Percentiles rank a stretch among this genome's conserved stretches.
These are phyloP conservation scores for Hirtodrosophila cameraria DNA, from an alignment of 2,888 invertebrate genomes.

Conservation along the genomic window DNA sequence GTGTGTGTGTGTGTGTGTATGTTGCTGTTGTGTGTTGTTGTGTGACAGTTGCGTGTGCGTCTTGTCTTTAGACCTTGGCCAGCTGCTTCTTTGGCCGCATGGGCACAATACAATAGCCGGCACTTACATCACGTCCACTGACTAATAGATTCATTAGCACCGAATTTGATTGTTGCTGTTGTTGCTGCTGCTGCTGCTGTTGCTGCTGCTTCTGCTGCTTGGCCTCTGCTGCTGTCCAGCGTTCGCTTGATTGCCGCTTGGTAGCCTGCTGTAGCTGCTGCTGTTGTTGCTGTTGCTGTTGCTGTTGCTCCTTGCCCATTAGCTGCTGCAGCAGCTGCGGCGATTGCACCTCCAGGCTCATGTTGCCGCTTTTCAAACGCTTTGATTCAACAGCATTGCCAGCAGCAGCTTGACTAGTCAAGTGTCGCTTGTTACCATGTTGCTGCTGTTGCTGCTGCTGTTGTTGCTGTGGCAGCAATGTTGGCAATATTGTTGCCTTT, in stretches of 20 bases:
- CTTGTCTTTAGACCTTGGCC: constrained; percentile 83
- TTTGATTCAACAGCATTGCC: constrained; percentile 74
- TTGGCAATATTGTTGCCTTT: constrained; percentile 59
- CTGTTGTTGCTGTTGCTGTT: constrained; percentile 85
- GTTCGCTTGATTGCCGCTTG: constrained; percentile 77
- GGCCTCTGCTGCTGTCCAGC: constrained; percentile 69
- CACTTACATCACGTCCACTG: constrained; percentile 97
- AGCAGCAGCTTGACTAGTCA: constrained; percentile 53
- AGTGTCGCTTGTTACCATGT: constrained; percentile 80
- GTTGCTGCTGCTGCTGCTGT: constrained; percentile 81
- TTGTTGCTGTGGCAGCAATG: constrained; percentile 53
- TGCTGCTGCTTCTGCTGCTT: constrained; percentile 79
- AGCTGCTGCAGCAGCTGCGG: constrained; percentile 87
- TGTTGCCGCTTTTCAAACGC: constrained; percentile 78
- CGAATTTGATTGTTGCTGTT: constrained; percentile 81
- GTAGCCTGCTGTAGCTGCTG: constrained; percentile 81
- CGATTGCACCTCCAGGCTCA: constrained; percentile 76
- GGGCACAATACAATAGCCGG: constrained; percentile 94
- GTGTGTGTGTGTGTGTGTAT: constrained; percentile 39
- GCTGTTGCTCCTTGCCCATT: constrained; percentile 85
- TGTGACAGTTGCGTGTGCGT: constrained; percentile 29
- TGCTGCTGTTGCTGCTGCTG: constrained; percentile 55
- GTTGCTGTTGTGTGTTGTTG: constrained; percentile 5
- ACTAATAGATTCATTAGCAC: constrained; percentile 97
- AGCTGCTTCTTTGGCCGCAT: constrained; percentile 86